A percentile compares a stretch with the other conserved stretches of the same genome.
These are phyloP conservation scores for Platycnemis pennipes DNA, from an alignment of 2,888 invertebrate species.

Conservation along the genomic window DNA sequence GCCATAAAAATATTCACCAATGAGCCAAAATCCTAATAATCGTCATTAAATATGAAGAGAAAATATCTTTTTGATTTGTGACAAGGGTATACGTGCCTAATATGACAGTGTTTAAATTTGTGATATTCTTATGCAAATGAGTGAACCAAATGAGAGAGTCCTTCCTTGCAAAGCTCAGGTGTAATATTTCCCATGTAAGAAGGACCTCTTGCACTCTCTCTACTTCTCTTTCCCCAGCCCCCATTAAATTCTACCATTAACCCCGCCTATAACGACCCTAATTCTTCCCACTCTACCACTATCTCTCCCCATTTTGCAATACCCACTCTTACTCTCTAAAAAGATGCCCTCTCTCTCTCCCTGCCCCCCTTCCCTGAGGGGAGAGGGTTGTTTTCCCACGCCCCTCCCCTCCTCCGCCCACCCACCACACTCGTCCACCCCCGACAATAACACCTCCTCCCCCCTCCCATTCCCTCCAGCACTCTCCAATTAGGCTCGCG, in stretches of 20 bases:
- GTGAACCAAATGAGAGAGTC: too few relatives aligned
- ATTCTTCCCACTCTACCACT: neutral
- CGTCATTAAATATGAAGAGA: too few relatives aligned
- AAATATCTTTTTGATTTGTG: too few relatives aligned
- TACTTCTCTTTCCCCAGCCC: neutral
- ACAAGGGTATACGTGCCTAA: too few relatives aligned
- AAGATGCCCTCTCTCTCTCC: neutral
- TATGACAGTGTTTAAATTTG: too few relatives aligned
- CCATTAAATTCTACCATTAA: slow-evolving; percentile 20
- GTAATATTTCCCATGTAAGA: too few relatives aligned
- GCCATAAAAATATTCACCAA: too few relatives aligned
- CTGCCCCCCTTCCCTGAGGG: neutral
- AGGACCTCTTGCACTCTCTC: neutral
- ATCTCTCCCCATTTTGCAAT: neutral
- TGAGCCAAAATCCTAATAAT: too few relatives aligned
- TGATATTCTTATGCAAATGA: too few relatives aligned
- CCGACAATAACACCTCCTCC: neutral
- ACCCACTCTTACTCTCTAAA: neutral
- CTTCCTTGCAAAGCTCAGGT: too few relatives aligned
- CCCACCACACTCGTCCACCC: neutral
- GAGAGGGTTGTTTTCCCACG: slow-evolving; percentile 60
- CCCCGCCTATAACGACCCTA: neutral
- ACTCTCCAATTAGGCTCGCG: slow-evolving; percentile 62
- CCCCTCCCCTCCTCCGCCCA: neutral
- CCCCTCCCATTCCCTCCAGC: neutral